Evolutionary conservation across 1,140 invertebrate species (phyloP).

Genomic region (Acromyrmex charruanus): DNA sequence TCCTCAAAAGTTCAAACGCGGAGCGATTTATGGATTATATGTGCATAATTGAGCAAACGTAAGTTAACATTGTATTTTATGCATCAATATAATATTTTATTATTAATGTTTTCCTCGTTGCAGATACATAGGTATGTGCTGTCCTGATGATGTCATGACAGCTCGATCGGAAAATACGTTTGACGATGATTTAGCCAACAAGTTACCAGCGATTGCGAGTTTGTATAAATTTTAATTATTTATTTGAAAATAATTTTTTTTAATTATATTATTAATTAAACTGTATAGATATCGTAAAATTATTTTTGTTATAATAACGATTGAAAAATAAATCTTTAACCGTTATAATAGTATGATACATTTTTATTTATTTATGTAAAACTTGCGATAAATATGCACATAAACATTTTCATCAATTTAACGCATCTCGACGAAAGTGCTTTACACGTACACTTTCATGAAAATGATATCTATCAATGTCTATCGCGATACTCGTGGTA

Average conservation of each 20-base stretch:
- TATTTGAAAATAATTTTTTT: background rate
- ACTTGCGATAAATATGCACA: background rate
- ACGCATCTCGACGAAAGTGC: background rate
- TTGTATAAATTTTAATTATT: slow-evolving; percentile 3
- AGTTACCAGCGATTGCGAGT: slow-evolving; percentile 68
- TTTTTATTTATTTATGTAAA: background rate
- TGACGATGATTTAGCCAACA: slow-evolving; percentile 47
- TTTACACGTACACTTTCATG: background rate
- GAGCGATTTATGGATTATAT: slow-evolving; percentile 88
- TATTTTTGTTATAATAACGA: background rate
- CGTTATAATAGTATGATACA: background rate
- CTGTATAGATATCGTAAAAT: background rate
- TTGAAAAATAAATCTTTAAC: background rate
- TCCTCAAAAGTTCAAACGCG: slow-evolving; percentile 86
- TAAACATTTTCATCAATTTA: background rate
- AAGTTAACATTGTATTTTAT: slow-evolving; percentile 74
- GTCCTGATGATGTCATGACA: slow-evolving; percentile 84
- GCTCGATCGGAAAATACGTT: slow-evolving; percentile 13
- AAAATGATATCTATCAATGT: background rate
- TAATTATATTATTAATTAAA: slow-evolving; percentile 16
- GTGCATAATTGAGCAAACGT: slow-evolving; percentile 90
- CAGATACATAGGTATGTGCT: slow-evolving; percentile 89
- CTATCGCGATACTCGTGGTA: background rate
- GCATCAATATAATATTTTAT: background rate
- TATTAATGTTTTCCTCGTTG: slow-evolving; percentile 17